These are phyloP conservation scores for Aporophyla lueneburgensis DNA, from an alignment of 2,888 invertebrate species.

Conservation along the genomic window DNA sequence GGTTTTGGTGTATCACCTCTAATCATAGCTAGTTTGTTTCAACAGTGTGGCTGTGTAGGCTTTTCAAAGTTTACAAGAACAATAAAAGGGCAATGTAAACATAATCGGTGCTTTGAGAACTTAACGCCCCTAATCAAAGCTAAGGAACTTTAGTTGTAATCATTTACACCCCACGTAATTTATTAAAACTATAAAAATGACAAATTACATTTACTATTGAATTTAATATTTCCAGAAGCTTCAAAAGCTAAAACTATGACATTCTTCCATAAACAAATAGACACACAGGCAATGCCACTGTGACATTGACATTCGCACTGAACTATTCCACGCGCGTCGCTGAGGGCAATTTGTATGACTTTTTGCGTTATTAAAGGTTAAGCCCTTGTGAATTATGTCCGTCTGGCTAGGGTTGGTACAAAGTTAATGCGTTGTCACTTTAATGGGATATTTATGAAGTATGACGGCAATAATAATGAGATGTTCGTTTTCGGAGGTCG, in stretches of 20 bases:
- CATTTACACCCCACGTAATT: background rate
- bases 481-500: conserved; percentile 15
- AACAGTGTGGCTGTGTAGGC: background rate
- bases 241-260: background rate
- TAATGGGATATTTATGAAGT: conserved; percentile 42
- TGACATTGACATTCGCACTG: conserved; percentile 60
- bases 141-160: background rate
- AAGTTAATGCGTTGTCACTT: conserved; percentile 41
- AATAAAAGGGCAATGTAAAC: background rate
- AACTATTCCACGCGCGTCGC: conserved; percentile 41
- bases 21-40: background rate
- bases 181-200: background rate
- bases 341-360: conserved; percentile 62
- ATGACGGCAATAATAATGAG: conserved; percentile 35
- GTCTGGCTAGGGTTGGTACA: conserved; percentile 48
- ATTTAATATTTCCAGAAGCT: background rate
- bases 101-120: background rate
- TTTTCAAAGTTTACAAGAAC: background rate
- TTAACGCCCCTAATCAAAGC: background rate
- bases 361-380: conserved; percentile 61
- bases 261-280: conserved; percentile 30
- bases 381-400: conserved; percentile 57
- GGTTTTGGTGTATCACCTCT: background rate
- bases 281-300: conserved; percentile 37
- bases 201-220: background rate